phyloP scores from a whole-genome alignment of 1,140 invertebrate species.

The Bombyx mandarina region DNA sequence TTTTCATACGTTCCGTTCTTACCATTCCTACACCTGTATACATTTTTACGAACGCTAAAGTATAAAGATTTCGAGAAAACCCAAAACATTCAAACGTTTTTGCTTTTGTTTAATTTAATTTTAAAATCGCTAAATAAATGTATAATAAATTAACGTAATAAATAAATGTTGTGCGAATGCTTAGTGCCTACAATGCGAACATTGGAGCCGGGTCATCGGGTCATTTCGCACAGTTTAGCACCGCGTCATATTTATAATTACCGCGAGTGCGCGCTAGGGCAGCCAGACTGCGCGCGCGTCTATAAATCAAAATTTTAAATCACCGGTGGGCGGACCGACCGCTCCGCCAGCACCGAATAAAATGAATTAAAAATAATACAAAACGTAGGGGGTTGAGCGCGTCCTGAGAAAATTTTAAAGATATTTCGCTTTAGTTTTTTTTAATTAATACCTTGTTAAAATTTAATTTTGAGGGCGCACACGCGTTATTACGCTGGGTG shows the following conservation, averaged over 20 bases:
- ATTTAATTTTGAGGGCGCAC: conserved; percentile 65
- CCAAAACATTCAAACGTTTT: too few relatives aligned
- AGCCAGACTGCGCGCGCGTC: conserved; percentile 37
- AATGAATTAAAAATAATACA: conserved; percentile 69
- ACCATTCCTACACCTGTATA: too few relatives aligned
- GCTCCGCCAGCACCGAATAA: conserved; percentile 60
- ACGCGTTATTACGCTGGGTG: conserved; percentile 68
- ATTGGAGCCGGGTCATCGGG: conserved; percentile 33
- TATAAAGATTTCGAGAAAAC: too few relatives aligned
- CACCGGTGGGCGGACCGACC: conserved; percentile 58
- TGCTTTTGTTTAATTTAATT: too few relatives aligned
- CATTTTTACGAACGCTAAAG: too few relatives aligned
- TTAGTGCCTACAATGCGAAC: conserved; percentile 25
- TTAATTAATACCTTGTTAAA: conserved; percentile 70
- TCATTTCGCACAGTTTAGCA: conserved; percentile 61
- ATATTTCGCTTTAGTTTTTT: conserved; percentile 69
- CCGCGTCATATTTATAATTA: conserved; percentile 68
- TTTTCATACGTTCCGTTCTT: too few relatives aligned
- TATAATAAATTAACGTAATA: too few relatives aligned
- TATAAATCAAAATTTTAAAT: conserved; percentile 71
- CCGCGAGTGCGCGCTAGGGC: conserved; percentile 30
- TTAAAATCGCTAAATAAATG: too few relatives aligned
- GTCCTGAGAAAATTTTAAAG: conserved; percentile 65
- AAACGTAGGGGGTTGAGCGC: conserved; percentile 39
- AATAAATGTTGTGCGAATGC: background rate